These are phyloP conservation scores for Peromyscus maniculatus DNA, from an alignment of 2,113 vertebrate genomes.

Conservation along the genomic window DNA sequence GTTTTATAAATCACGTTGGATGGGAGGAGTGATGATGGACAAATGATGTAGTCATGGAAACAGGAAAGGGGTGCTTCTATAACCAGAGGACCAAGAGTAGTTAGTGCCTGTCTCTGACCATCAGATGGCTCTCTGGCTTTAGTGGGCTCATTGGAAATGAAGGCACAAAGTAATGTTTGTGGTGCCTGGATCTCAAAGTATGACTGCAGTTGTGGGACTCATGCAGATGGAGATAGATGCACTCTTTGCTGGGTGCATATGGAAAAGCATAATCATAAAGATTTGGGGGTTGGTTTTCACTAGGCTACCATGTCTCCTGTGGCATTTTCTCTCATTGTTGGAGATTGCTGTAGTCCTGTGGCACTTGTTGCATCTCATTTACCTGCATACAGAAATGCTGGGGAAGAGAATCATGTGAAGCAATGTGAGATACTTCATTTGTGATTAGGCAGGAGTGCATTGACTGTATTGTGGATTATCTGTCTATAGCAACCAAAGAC, in stretches of 20 bases:
- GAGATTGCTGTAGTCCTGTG: not conserved
- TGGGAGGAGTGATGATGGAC: too few species aligned
- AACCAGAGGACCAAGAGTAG: not conserved
- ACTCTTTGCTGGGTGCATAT: not conserved
- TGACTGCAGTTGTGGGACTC: not conserved
- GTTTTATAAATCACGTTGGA: not conserved
- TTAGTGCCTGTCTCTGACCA: not conserved
- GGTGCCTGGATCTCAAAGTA: not conserved
- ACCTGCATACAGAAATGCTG: not conserved
- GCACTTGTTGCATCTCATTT: not conserved
- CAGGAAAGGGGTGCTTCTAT: not conserved
- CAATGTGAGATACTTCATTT: not conserved
- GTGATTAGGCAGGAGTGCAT: constrained; percentile 4
- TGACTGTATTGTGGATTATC: constrained; percentile 27
- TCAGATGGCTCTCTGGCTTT: not conserved
- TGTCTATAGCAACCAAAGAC: constrained; percentile 25
- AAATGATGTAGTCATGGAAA: not conserved
- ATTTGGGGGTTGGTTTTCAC: not conserved
- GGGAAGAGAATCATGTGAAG: not conserved
- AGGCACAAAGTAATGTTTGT: not conserved
- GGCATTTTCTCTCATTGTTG: not conserved
- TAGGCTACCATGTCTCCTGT: not conserved
- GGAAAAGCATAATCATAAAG: not conserved
- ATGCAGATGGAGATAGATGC: not conserved
- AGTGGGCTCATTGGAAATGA: not conserved